Evolutionary conservation across 2,113 vertebrate genomes (phyloP), one percentile per base, ranked within the genome.

Genomic region (Galeopterus variegatus): DNA sequence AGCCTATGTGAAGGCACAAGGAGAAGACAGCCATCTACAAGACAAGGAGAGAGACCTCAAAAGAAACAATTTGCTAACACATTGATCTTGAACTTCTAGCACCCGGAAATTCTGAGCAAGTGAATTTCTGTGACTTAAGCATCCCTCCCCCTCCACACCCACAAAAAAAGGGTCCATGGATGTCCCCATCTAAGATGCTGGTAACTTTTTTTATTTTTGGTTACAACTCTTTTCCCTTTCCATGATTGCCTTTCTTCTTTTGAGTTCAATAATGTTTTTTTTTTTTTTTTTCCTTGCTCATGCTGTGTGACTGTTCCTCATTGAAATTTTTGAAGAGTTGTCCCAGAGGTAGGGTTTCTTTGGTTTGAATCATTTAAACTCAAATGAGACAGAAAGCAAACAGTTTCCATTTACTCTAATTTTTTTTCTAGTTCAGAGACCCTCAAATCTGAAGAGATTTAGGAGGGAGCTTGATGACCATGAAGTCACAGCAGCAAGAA

Each of bases 361-460:
- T 72, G 36, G 33, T 88, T 79, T 95, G 5, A 90, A 69, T 48
- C 5, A 6, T 11, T 73, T 67, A 75, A 23, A 81, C 3, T 36
- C 21, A 90, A 95, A 86, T 24, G 6, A 75, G 6, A 13, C 60
- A 45, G 9, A 18, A 75, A 72, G 18, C 1, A 80, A 80, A 65
- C 56, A 48, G 21, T 90, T 80, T 65, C 15, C 81, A 48, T 81
- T 81, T 33, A 62, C 72, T 79, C 26, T 62, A 14, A 41, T 33
- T 84, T 48, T 64, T 65, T 65, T 85, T 90, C 24, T 31, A 84
- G n/a, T 73, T 93, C 48, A 93, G 62, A 84, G n/a, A 14, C 45
- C 41, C 21, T 89, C 21, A 56, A 72, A 48, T 90, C 31, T 36
- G 19, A 85, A 21, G 21, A 33, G 8, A 54, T 52, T 65, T 92